Evolutionary conservation across 1,140 invertebrate genomes (phyloP), one percentile per base, ranked within the genome.

Genomic region (Steinernema feltiae): DNA sequence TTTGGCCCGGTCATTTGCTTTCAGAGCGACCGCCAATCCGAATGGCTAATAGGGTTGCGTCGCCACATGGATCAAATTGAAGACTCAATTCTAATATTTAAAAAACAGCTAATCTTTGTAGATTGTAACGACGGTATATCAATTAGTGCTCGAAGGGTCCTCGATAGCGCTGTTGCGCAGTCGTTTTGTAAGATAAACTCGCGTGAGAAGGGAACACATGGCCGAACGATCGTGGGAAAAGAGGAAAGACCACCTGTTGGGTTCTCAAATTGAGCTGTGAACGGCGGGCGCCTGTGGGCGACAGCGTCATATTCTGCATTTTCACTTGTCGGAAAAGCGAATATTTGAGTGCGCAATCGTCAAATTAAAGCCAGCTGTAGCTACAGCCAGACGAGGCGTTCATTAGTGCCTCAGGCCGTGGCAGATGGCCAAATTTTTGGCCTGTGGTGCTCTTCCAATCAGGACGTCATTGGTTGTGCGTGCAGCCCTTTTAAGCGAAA

Each of bases 321-420:
- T n/a, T n/a, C n/a, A n/a, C n/a, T n/a, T 41, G 35, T 41, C 35
- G 35, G 7, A 7, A 18, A 41, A 41, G 35, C 18, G 53, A 63
- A 63, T 27, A 63, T 63, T 63, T 63, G 53, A 41, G 18, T 63
- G 53, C 53, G 12, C 53, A 17, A 63, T 15, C 24, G 12, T 21
- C 53, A 63, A 63, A 63, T 63, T 63, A 27, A 63, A 63, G 12
- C 53, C 53, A 63, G 53, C 53, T 63, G 53, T 63, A 63, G 53
- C 53, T 21, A 27, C 7, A 7, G 24, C 24, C 53, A 63, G 53
- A 27, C 53, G 24, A 63, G 7, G 41, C 24, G 53, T 63, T 63
- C 53, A 63, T 63, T 63, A 63, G 53, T 27, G 53, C 53, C 53
- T 63, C 53, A 63, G 53, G 53, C 53, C 53, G 15, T 63, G 53